Percentiles rank a stretch among this genome's conserved stretches.
These are phyloP conservation scores for Pachypeltis micranthus DNA, from an alignment of 1,140 invertebrate species.

Conservation along the genomic window DNA sequence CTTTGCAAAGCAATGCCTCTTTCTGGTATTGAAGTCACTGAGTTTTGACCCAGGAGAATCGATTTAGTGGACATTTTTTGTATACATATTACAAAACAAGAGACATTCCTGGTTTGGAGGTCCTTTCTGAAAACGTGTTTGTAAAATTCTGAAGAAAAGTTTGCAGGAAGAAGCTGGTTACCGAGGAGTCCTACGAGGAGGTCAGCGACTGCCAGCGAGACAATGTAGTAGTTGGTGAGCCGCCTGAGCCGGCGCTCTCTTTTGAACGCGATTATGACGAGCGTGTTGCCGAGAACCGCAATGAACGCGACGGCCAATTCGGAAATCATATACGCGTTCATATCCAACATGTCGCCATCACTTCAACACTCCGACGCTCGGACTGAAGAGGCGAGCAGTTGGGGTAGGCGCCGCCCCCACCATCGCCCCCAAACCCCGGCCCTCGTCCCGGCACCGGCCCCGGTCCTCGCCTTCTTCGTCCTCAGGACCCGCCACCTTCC, in stretches of 20 bases:
- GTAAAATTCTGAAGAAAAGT: too few relatives aligned
- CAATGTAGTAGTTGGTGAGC: constrained; percentile 83
- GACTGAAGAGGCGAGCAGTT: not conserved
- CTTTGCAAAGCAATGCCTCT: too few relatives aligned
- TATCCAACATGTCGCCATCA: constrained; percentile 8
- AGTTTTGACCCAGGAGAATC: too few relatives aligned
- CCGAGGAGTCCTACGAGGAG: constrained; percentile 58
- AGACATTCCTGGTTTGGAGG: too few relatives aligned
- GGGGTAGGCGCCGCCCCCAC: not conserved
- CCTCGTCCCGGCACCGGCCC: too few relatives aligned
- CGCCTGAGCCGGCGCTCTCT: constrained; percentile 61
- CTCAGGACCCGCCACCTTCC: too few relatives aligned
- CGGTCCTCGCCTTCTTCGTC: too few relatives aligned
- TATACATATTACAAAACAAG: too few relatives aligned
- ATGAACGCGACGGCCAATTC: constrained; percentile 69
- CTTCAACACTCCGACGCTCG: not conserved
- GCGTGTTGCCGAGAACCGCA: constrained; percentile 68
- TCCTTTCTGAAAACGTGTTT: too few relatives aligned
- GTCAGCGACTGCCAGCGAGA: constrained; percentile 75
- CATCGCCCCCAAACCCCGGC: not conserved
- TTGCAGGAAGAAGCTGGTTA: too few relatives aligned
- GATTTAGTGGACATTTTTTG: too few relatives aligned
- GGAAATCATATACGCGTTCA: constrained; percentile 41
- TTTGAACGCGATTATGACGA: constrained; percentile 72
- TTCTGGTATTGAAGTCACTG: too few relatives aligned